These are phyloP conservation scores for Hypena proboscidalis DNA, from an alignment of 2,888 invertebrate genomes.

Conservation along the genomic window DNA sequence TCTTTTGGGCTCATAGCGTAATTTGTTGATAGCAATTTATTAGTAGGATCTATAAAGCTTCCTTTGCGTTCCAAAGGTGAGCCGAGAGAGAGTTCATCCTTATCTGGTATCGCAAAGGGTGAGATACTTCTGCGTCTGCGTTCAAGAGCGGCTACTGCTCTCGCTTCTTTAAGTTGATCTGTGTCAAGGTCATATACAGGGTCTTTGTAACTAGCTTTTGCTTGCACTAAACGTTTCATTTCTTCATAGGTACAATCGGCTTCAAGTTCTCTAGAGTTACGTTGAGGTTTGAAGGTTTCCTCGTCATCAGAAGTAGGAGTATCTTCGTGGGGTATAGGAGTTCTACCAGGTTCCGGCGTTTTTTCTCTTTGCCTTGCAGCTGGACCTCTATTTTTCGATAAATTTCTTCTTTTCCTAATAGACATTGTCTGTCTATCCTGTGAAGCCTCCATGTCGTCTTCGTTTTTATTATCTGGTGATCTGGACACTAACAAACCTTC, in stretches of 20 bases:
- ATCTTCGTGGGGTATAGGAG: conserved; percentile 84
- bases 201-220: conserved; percentile 71
- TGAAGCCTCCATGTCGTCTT: conserved; percentile 64
- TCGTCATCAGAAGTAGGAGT: conserved; percentile 87
- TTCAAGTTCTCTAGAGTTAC: conserved; percentile 75
- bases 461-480: conserved; percentile 54
- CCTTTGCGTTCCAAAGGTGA: conserved; percentile 70
- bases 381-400: conserved; percentile 84
- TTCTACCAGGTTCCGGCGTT: conserved; percentile 79
- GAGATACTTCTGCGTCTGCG: conserved; percentile 81
- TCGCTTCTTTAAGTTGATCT: conserved; percentile 76
- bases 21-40: conserved; percentile 76
- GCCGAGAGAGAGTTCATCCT: conserved; percentile 65
- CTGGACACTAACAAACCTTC: conserved; percentile 55
- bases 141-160: conserved; percentile 73
- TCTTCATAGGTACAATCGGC: conserved; percentile 80
- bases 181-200: conserved; percentile 77
- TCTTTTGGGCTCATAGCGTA: conserved; percentile 75
- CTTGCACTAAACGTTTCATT: conserved; percentile 77
- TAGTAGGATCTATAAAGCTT: conserved; percentile 79
- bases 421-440: conserved; percentile 80
- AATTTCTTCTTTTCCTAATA: conserved; percentile 86
- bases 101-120: conserved; percentile 78
- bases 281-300: conserved; percentile 59
- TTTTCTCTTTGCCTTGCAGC: conserved; percentile 79